Evolutionary conservation across 2,888 invertebrate genomes (phyloP), one percentile per base, ranked within the genome.

Genomic region (Apoda limacodes): DNA sequence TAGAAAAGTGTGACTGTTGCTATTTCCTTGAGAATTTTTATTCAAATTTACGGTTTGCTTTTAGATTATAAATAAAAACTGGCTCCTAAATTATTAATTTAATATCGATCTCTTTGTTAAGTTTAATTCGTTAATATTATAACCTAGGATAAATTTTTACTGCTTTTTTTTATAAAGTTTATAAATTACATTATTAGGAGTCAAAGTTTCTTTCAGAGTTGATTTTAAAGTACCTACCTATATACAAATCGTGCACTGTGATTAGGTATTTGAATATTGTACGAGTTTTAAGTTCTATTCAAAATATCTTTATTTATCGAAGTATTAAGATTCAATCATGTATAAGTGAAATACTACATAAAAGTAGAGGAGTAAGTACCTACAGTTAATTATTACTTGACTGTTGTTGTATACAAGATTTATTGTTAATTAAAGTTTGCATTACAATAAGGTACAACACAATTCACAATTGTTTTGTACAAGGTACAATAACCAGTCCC

Each of bases 121-220:
- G 19, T 27, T 27, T 27, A 27, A 27, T 27, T 27, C n/a, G 27
- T 27, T 27, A 19, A 27, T 27, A n/a, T n/a, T n/a, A n/a, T n/a
- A n/a, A n/a, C n/a, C n/a, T n/a, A n/a, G n/a, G n/a, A n/a, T n/a
- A n/a, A 5, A 27, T 17, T 19, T 27, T 27, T 27, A n/a, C 14
- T 17, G 10, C 14, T 11, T 25, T 25, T 25, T 25, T 25, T 25
- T 25, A 25, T 25, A 15, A 25, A 25, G 14, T 25, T 25, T 25
- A 25, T 25, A n/a, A 25, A 25, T 25, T 25, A 25, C 25, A 25
- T 25, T 25, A 25, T 25, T 25, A 25, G 25, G 25, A 25, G n/a
- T n/a, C n/a, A n/a, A n/a, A n/a, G n/a, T n/a, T n/a, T n/a, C n/a
- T n/a, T n/a, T n/a, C n/a, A n/a, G n/a, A n/a, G n/a, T n/a, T n/a